Percentiles rank a stretch among this genome's conserved stretches.
These are phyloP conservation scores for Embidobia sp. DNA, from an alignment of 2,888 invertebrate genomes.

Conservation along the genomic window DNA sequence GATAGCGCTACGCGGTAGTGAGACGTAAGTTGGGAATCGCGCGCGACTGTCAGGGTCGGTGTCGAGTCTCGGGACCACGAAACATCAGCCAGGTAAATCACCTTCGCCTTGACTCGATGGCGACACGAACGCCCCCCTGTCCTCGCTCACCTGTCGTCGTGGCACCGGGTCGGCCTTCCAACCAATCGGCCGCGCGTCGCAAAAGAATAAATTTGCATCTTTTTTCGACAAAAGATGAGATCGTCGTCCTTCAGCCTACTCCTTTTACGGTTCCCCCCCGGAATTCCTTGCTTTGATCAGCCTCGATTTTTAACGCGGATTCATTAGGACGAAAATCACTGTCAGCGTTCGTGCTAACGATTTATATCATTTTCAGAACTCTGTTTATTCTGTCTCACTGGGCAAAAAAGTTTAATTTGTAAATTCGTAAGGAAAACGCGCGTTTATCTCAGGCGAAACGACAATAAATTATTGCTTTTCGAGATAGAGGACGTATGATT, in stretches of 20 bases:
- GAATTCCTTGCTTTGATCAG: constrained; percentile 70
- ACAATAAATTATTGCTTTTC: no score
- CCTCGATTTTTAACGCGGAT: no score
- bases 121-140: constrained; percentile 46
- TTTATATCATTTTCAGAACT: no score
- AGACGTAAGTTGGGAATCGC: constrained; percentile 46
- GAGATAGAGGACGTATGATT: no score
- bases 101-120: constrained; percentile 72
- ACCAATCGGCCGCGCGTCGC: constrained; percentile 69
- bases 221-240: constrained; percentile 74
- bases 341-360: no score
- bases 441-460: no score
- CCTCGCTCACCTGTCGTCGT: constrained; percentile 75
- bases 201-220: constrained; percentile 77
- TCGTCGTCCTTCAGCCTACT: constrained; percentile 73
- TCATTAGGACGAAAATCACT: no score
- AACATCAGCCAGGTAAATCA: constrained; percentile 76
- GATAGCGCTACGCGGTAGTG: no score
- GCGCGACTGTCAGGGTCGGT: constrained; percentile 69
- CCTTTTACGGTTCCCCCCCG: constrained; percentile 70
- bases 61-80: constrained; percentile 68
- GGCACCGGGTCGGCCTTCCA: constrained; percentile 71
- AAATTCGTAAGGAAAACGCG: no score
- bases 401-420: no score
- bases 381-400: no score